Evolutionary conservation across 1,140 invertebrate species (phyloP).

Genomic region (Protaetia brevitarsis): DNA sequence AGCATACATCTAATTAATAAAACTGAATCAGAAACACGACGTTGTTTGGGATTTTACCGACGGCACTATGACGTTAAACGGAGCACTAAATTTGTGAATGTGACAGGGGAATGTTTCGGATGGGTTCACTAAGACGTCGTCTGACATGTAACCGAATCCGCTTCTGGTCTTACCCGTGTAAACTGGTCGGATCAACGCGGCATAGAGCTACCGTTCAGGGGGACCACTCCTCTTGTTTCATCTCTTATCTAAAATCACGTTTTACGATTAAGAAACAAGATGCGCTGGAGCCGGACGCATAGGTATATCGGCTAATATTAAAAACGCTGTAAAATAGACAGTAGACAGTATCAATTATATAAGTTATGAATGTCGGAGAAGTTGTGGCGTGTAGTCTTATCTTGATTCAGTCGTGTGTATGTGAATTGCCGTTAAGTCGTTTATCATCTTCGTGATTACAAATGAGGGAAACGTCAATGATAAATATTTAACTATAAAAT

Average conservation of each 20-base stretch:
- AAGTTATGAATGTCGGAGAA: not conserved
- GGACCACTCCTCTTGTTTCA: conserved; percentile 20
- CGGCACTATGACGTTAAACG: not conserved
- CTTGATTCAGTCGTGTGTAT: not conserved
- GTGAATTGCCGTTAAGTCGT: not conserved
- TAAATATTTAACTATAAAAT: conserved; percentile 17
- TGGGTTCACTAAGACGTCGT: conserved; percentile 6
- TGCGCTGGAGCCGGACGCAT: not conserved
- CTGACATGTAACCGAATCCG: conserved; percentile 19
- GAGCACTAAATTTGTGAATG: not conserved
- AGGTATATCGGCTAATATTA: conserved; percentile 12
- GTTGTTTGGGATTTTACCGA: not conserved
- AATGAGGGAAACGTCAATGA: not conserved
- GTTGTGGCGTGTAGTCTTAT: not conserved
- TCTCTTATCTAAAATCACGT: conserved; percentile 16
- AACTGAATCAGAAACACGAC: not conserved
- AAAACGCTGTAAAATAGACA: conserved; percentile 9
- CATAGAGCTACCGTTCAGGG: not conserved
- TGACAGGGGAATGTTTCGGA: conserved; percentile 8
- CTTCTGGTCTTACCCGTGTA: conserved; percentile 20
- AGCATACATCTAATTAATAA: not conserved
- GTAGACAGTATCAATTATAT: conserved; percentile 15
- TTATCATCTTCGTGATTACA: conserved; percentile 7
- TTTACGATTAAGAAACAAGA: conserved; percentile 9
- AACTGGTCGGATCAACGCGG: conserved; percentile 8